Evolutionary conservation across 1,140 invertebrate species (phyloP), one percentile per base, ranked within the genome.

Genomic region (Pissodes strobi): DNA sequence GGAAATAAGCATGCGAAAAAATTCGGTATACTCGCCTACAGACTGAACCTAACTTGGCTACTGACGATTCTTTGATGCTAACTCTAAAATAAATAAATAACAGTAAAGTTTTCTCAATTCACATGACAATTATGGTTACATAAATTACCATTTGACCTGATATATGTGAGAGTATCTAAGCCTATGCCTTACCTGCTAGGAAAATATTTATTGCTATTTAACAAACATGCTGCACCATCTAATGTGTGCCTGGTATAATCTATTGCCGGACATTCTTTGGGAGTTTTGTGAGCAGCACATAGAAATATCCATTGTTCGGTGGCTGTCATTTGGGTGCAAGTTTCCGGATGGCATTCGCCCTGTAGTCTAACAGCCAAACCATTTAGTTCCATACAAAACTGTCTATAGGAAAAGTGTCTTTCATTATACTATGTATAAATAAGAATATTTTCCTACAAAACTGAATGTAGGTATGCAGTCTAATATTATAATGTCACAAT

Each of bases 291-390:
- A 45, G 97, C 97, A 61, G 98, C 98, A 86, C 98, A 99, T 27
- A 99, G 82, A 80, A 99, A 99, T 78, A 99, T 99, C 97, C 97
- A 99, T 76, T 99, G 97, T 82, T 99, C 97, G 13, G 97, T 99
- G 2, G 98, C 98, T 39, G 97, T 99, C 98, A 99, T 99, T 82
- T 99, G 97, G 39, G 91, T 95, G 78, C 98, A 99, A 2, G 89
- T 95, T 68, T 95, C 91, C 17, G 97, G 95, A 74, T 94, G 91
- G 80, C 98, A 99, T 80, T 99, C 96, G 70, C 87, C 87, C 83
- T 98, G 91, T 49, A 97, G 81, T 70, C 88, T 87, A 0, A 99
- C 96, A 30, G 97, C 96, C 61, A 99, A 81, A 41, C 95, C 96
- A 83, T 99, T 99, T 19, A 99, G 80, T 81, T 99, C 97, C 94